Evolutionary conservation across 2,888 invertebrate species (phyloP), one percentile per base, ranked within the genome.

Genomic region (Acleris laterana): DNA sequence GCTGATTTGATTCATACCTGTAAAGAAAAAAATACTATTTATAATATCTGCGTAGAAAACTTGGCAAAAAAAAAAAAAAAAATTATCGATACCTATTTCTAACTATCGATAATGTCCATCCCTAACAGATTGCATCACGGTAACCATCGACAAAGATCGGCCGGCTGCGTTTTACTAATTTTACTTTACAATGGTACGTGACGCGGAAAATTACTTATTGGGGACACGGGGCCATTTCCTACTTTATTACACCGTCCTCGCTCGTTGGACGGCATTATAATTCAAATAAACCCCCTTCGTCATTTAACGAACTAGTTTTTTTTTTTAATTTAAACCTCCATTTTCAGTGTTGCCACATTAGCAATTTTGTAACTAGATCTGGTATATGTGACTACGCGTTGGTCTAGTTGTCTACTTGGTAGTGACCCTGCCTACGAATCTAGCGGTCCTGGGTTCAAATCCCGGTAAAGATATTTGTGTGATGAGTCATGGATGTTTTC

Each of bases 91-190:
- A n/a, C n/a, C n/a, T n/a, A 32, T 51, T 20, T 17, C 53, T 32
- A 62, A 64, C 60, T 44, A 71, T 63, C 63, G 62, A 68, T 48
- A 74, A 38, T 52, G 53, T 5, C 38, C 58, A 49, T 46, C 62
- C 78, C 69, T 72, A 68, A 66, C 72, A 62, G 74, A 79, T 88
- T 87, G 83, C 89, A 84, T 84, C 87, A 87, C 75, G 74, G 69
- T 70, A 62, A 69, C 63, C 71, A 77, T 76, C 78, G 75, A 73
- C 79, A 78, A 79, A 83, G 83, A 85, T 87, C 83, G 78, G 84
- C 77, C 77, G 77, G 74, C 71, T 80, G 82, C 83, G 80, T 84
- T 88, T 84, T 83, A 85, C 84, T 80, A 88, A 86, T 85, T 90
- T 85, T 85, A 85, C 85, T 82, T 84, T 82, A 87, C 87, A 88